Evolutionary conservation across 2,113 vertebrate genomes (phyloP).

Genomic region (Ifrita kowaldi): DNA sequence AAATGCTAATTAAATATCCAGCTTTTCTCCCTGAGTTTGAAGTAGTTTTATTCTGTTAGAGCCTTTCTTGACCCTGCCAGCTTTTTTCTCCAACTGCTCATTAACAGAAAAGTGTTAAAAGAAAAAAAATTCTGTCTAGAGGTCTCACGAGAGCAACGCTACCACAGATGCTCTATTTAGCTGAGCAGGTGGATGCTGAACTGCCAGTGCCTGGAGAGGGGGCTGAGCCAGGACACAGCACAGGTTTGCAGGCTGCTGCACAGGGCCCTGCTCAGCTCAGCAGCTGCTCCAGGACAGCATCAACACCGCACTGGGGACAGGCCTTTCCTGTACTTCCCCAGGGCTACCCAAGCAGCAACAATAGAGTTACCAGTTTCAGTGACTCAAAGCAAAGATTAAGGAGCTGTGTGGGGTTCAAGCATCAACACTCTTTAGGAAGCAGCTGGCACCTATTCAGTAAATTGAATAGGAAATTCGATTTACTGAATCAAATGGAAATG

Average conservation of each 20-base stretch:
- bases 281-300: not conserved
- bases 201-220: not conserved
- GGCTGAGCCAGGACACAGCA: not conserved
- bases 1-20: not conserved
- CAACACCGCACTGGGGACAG: not conserved
- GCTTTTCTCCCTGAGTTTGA: not conserved
- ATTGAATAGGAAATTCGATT: too few relatives aligned
- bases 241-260: not conserved
- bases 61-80: not conserved
- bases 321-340: not conserved
- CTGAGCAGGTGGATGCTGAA: rapidly evolving
- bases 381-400: not conserved
- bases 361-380: not conserved
- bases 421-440: not conserved
- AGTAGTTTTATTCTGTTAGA: not conserved
- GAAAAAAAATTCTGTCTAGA: not conserved
- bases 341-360: not conserved
- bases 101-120: not conserved
- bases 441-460: not conserved
- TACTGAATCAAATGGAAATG: too few relatives aligned
- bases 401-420: not conserved
- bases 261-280: not conserved
- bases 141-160: not conserved
- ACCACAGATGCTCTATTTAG: not conserved
- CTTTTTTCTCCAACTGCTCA: not conserved